Evolutionary conservation across 1,140 invertebrate genomes (phyloP), one percentile per base, ranked within the genome.

Genomic region (Gonioctena quinquepunctata): DNA sequence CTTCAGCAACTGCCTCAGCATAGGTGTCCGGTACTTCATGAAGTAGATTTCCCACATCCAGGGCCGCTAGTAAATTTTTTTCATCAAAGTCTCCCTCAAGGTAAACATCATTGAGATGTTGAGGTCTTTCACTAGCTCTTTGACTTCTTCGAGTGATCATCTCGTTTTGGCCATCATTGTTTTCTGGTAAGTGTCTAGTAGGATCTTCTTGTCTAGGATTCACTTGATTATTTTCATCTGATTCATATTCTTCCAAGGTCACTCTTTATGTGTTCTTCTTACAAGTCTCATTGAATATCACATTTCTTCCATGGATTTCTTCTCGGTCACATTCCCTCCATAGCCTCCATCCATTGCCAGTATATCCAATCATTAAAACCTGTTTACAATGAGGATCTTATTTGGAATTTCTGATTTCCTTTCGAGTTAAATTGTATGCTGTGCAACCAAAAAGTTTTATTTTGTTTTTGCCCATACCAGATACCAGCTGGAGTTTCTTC

Each of bases 361-460:
- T 11, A 71, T 74, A 76, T 56, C 76, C 74, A 5, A 74, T 60
- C 25, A 76, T 67, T 21, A 72, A 66, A 2, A 71, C 63, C 64
- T 69, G 77, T 19, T 73, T 23, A 49, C 72, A 66, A 25, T 66
- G 68, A 11, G 52, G n/a, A 59, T 74, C 66, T 8, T 74, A 68
- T 69, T 80, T 79, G 1, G 49, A n/a, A n/a, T n/a, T 42, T 52
- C 57, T 59, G 66, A 33, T 8, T 52, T 49, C 26, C 56, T 69
- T 64, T 57, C 76, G 75, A 71, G 74, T 77, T 63, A 69, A 72
- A 49, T 75, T 56, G 48, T 76, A 71, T 49, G 69, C 78, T 19
- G 54, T 56, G 68, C 71, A 76, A n/a, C 83, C 81, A 78, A 85
- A 84, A n/a, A 80, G 69, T 68, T 74, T 70, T 18, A 76, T 66